A percentile compares a stretch with the other conserved stretches of the same genome.
phyloP scores from a whole-genome alignment of 2,888 invertebrate genomes.

The Trichogramma evanescens region DNA sequence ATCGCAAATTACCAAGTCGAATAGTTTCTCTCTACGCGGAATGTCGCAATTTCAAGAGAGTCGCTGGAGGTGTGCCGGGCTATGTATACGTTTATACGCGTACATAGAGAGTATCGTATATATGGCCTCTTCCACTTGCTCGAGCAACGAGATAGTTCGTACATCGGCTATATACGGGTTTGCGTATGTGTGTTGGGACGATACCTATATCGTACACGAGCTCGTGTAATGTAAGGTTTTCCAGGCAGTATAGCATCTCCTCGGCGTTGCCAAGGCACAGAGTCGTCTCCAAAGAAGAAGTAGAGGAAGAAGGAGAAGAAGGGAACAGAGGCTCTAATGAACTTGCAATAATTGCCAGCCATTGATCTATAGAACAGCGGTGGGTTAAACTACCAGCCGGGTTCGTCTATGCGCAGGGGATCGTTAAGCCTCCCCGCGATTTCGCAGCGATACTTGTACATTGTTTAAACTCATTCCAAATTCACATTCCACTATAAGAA shows the following conservation, averaged over 20 bases:
- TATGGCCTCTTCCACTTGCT: slow-evolving; percentile 22
- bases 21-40: slow-evolving; percentile 47
- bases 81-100: slow-evolving; percentile 24
- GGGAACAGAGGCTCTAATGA: slow-evolving; percentile 40
- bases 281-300: too few relatives aligned
- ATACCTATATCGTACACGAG: too few relatives aligned
- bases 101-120: slow-evolving; percentile 19
- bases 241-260: too few relatives aligned
- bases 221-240: too few relatives aligned
- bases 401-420: not conserved
- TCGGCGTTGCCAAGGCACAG: too few relatives aligned
- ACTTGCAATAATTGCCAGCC: slow-evolving; percentile 48
- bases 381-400: slow-evolving; percentile 29
- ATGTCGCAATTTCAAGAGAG: slow-evolving; percentile 45
- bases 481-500: too few relatives aligned
- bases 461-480: too few relatives aligned
- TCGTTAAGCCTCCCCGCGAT: too few relatives aligned
- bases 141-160: slow-evolving; percentile 32
- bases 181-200: too few relatives aligned
- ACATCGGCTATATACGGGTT: slow-evolving; percentile 7
- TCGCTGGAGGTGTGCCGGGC: not conserved
- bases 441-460: too few relatives aligned
- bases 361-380: slow-evolving; percentile 47
- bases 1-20: slow-evolving; percentile 48
- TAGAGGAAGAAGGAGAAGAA: too few relatives aligned